Conservation (phyloP, 2,113 vertebrate species). For the Candoia aspera region DNA sequence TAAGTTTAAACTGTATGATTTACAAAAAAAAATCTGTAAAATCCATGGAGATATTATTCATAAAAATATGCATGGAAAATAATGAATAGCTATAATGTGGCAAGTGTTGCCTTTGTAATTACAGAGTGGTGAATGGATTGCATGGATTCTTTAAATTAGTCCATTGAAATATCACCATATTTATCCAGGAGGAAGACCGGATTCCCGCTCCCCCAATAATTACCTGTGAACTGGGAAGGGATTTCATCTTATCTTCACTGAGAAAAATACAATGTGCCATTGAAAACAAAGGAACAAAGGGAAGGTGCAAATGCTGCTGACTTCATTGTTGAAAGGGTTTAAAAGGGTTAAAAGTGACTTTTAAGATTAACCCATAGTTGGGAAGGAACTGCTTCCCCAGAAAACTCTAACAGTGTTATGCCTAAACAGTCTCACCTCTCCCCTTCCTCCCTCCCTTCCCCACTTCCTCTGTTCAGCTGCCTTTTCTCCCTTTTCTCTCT, state of each 20-base stretch:
- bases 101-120: background rate
- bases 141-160: background rate
- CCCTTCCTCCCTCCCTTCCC: background rate
- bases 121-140: background rate
- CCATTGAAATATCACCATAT: background rate
- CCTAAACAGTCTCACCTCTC: background rate
- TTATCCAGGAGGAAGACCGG: background rate
- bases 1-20: background rate
- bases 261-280: background rate
- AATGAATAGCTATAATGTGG: background rate
- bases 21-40: background rate
- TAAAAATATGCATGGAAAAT: background rate
- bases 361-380: background rate
- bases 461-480: too few relatives aligned
- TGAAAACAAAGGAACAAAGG: background rate
- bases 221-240: background rate
- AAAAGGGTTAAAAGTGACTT: background rate
- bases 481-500: too few relatives aligned
- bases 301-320: background rate
- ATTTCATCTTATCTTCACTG: background rate
- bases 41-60: background rate
- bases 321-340: background rate
- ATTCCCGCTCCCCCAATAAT: background rate
- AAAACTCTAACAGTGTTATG: background rate
- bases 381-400: background rate